A percentile compares a stretch with the other conserved stretches of the same genome.
phyloP scores from a whole-genome alignment of 2,113 vertebrate species.

The Scortum barcoo region DNA sequence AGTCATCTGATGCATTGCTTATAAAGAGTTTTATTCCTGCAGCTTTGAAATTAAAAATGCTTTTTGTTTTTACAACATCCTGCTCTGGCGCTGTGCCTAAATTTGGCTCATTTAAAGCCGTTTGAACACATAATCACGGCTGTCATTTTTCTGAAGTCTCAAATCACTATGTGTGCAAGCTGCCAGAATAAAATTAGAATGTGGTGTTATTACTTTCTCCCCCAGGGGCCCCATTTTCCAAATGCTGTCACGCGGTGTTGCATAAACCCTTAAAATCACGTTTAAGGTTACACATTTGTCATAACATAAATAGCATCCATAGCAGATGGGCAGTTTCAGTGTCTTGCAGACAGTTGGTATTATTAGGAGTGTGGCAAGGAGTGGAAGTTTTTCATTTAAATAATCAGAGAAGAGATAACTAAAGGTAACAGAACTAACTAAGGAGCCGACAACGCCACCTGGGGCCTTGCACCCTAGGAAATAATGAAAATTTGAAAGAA shows the following conservation, averaged over 20 bases:
- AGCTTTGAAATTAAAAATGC: neutral
- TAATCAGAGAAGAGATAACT: no score
- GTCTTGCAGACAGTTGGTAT: constrained; percentile 19
- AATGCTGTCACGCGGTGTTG: constrained; percentile 35
- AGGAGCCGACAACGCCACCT: no score
- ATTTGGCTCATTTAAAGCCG: constrained; percentile 32
- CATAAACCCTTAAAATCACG: constrained; percentile 28
- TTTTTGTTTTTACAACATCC: neutral
- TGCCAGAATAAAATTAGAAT: constrained; percentile 51
- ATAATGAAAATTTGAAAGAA: no score
- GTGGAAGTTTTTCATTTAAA: no score
- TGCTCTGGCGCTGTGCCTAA: neutral
- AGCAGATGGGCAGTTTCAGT: constrained; percentile 13
- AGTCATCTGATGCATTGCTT: neutral
- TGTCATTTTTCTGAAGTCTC: constrained; percentile 29
- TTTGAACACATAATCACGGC: constrained; percentile 8
- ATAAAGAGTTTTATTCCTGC: neutral
- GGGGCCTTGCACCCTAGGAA: no score
- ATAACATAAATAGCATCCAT: constrained; percentile 6
- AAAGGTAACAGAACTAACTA: no score
- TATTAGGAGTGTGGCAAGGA: neutral
- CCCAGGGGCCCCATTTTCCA: neutral
- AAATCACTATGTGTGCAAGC: constrained; percentile 36
- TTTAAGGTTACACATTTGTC: neutral
- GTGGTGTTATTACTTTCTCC: constrained; percentile 34